These are phyloP conservation scores for Rynchops niger DNA, from an alignment of 2,113 vertebrate species.

Conservation along the genomic window DNA sequence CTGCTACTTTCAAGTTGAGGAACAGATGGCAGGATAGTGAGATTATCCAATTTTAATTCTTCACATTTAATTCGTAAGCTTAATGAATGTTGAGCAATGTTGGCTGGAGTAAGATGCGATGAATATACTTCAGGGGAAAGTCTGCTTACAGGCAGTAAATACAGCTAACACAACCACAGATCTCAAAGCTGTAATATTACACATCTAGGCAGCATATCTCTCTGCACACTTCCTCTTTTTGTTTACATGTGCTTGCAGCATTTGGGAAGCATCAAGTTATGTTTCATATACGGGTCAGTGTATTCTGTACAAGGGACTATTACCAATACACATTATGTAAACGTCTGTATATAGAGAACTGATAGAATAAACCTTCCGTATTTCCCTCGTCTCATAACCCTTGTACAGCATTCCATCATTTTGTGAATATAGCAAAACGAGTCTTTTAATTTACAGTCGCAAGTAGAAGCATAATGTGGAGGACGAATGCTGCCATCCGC, in stretches of 20 bases:
- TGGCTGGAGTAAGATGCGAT: neutral
- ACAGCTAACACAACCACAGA: neutral
- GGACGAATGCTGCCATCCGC: neutral
- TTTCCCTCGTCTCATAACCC: neutral
- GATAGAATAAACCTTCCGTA: neutral
- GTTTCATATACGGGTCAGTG: neutral
- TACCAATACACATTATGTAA: neutral
- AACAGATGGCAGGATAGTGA: slow-evolving; percentile 27
- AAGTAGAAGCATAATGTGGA: neutral
- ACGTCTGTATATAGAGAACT: accelerated
- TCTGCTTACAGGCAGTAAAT: neutral
- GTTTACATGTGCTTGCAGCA: neutral
- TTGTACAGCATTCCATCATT: neutral
- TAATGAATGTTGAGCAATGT: neutral
- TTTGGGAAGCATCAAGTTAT: neutral
- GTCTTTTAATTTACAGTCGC: neutral
- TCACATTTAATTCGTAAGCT: slow-evolving; percentile 28
- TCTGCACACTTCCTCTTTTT: neutral
- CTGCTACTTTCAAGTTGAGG: neutral
- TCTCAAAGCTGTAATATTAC: neutral
- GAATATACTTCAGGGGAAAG: neutral
- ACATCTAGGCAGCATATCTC: neutral
- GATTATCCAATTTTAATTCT: slow-evolving; percentile 25
- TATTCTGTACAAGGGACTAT: neutral
- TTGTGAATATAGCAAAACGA: neutral